These are phyloP conservation scores for Rapana venosa DNA, from an alignment of 2,888 invertebrate genomes.

Conservation along the genomic window DNA sequence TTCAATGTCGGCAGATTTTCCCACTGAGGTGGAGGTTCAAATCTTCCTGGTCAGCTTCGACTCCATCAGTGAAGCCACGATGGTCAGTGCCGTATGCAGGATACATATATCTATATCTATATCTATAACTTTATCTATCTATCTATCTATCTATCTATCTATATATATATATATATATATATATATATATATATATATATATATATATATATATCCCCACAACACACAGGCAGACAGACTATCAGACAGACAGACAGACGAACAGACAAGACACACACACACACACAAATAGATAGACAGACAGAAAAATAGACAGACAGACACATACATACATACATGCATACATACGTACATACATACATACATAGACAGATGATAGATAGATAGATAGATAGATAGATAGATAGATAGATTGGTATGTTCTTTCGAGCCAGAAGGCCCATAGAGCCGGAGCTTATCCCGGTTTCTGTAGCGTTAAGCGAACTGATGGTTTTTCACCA, in stretches of 20 bases:
- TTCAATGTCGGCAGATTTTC: constrained; percentile 56
- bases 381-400: no score
- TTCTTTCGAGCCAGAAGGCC: no score
- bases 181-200: not conserved
- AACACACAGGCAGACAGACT: constrained; percentile 1
- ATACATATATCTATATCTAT: not conserved
- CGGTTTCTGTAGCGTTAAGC: no score
- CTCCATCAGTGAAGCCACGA: constrained; percentile 72
- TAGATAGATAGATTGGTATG: no score
- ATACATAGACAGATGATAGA: not conserved
- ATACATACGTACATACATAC: not conserved
- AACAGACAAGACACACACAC: no score
- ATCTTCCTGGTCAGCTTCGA: constrained; percentile 71
- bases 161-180: not conserved
- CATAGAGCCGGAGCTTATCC: no score
- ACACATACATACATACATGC: not conserved
- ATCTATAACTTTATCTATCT: not conserved
- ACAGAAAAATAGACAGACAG: not conserved
- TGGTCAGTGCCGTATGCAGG: constrained; percentile 58
- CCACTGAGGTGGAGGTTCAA: constrained; percentile 65
- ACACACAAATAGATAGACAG: not conserved
- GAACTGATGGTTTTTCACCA: no score
- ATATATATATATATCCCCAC: not conserved
- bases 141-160: not conserved
- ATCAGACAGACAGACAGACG: not conserved